Evolutionary conservation across 1,140 invertebrate genomes (phyloP).

Genomic region (Drosophila prosaltans): DNA sequence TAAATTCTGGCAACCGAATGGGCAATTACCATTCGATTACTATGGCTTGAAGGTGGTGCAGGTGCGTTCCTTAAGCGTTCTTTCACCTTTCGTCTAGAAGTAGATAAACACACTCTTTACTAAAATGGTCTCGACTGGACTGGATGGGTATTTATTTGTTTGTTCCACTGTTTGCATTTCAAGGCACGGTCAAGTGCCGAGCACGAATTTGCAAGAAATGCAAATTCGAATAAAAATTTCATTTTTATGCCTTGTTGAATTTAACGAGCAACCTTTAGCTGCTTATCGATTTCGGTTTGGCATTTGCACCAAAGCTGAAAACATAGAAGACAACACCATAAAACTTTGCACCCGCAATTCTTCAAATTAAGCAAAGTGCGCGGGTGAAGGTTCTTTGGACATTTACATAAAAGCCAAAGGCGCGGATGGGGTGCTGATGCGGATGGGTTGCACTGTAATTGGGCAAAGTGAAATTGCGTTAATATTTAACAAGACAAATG

Average conservation of each 20-base stretch:
- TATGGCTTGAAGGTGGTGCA: constrained; percentile 20
- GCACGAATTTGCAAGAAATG: constrained; percentile 30
- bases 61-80: constrained; percentile 47
- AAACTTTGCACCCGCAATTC: constrained; percentile 35
- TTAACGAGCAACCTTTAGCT: constrained; percentile 64
- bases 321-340: constrained; percentile 25
- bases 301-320: constrained; percentile 15
- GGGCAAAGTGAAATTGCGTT: constrained; percentile 77
- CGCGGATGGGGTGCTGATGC: constrained; percentile 25
- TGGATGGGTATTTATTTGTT: constrained; percentile 40
- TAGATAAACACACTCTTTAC: constrained; percentile 52
- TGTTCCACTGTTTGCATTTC: constrained; percentile 21
- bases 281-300: constrained; percentile 50
- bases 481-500: constrained; percentile 74
- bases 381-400: constrained; percentile 11
- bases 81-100: constrained; percentile 56
- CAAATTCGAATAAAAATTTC: constrained; percentile 67
- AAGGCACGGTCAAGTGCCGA: constrained; percentile 46
- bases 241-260: constrained; percentile 67
- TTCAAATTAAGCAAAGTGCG: constrained; percentile 64
- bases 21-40: constrained; percentile 49
- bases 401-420: constrained; percentile 66
- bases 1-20: constrained; percentile 6
- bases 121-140: constrained; percentile 16
- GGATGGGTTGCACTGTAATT: constrained; percentile 74